phyloP scores from a whole-genome alignment of 2,888 invertebrate genomes.

The Sepiola atlantica region DNA sequence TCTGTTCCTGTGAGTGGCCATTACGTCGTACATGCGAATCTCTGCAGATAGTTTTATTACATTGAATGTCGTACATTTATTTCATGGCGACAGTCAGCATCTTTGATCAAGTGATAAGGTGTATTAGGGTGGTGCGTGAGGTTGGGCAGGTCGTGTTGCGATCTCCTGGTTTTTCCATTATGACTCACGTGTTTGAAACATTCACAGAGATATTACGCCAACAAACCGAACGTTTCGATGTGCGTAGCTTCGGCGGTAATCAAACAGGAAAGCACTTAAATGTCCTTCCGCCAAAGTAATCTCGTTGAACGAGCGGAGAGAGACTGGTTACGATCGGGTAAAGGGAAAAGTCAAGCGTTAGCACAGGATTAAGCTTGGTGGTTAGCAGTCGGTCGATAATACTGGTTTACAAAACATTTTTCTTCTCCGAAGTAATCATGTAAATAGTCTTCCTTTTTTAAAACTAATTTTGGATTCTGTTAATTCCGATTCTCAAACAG shows the following conservation, averaged over 20 bases:
- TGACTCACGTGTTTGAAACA: background rate
- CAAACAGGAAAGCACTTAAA: background rate
- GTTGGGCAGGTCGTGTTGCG: background rate
- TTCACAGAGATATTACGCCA: background rate
- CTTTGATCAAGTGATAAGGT: too few species aligned
- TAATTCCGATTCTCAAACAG: too few species aligned
- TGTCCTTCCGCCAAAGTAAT: background rate
- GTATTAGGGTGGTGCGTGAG: background rate
- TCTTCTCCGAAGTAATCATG: too few species aligned
- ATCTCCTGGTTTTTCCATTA: background rate
- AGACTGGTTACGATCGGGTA: too few species aligned
- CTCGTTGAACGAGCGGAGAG: background rate
- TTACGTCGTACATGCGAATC: too few species aligned
- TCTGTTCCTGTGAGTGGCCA: too few species aligned
- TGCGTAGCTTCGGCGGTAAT: background rate
- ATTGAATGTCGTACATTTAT: background rate
- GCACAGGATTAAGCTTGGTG: too few species aligned
- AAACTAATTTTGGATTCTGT: too few species aligned
- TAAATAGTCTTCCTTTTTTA: too few species aligned
- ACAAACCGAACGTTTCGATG: background rate
- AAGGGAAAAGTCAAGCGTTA: background rate
- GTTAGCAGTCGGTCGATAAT: background rate
- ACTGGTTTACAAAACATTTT: too few species aligned
- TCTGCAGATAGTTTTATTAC: background rate
- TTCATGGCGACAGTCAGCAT: background rate